Evolutionary conservation across 2,888 invertebrate genomes (phyloP).

Genomic region (Pandemis heparana): DNA sequence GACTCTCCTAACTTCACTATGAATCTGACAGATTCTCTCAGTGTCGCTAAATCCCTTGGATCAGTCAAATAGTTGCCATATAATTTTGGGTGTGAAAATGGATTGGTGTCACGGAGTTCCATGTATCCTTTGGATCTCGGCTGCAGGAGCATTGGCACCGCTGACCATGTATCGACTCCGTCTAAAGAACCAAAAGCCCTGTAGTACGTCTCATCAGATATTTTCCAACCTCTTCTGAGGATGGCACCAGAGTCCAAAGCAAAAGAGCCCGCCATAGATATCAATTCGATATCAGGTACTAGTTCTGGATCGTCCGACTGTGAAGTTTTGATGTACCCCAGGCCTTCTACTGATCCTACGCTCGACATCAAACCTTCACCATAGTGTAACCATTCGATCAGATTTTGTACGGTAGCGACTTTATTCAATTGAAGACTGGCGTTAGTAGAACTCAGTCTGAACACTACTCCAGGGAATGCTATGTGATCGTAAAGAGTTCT

Average conservation of each 20-base stretch:
- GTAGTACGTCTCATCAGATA: conserved; percentile 85
- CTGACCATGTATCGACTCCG: conserved; percentile 85
- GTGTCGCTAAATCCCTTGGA: conserved; percentile 85
- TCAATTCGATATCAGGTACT: conserved; percentile 88
- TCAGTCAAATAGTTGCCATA: conserved; percentile 92
- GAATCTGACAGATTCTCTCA: conserved; percentile 87
- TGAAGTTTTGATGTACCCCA: conserved; percentile 87
- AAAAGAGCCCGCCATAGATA: conserved; percentile 87
- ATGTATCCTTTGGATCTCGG: conserved; percentile 91
- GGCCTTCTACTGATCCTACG: conserved; percentile 88
- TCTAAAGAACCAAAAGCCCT: conserved; percentile 84
- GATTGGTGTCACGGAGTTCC: conserved; percentile 90
- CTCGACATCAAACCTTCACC: conserved; percentile 85
- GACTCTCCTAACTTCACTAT: conserved; percentile 86
- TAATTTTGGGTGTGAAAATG: conserved; percentile 90
- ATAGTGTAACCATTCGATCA: conserved; percentile 77
- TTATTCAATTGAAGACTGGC: conserved; percentile 74
- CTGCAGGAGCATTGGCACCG: conserved; percentile 90
- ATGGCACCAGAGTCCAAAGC: conserved; percentile 85
- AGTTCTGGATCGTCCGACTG: conserved; percentile 81
- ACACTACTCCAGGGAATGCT: conserved; percentile 82
- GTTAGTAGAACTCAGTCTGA: conserved; percentile 74
- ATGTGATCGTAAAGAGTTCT: conserved; percentile 87
- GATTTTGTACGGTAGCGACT: conserved; percentile 72
- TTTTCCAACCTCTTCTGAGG: conserved; percentile 83